phyloP scores from a whole-genome alignment of 2,888 invertebrate species.

The Athalia rosae region DNA sequence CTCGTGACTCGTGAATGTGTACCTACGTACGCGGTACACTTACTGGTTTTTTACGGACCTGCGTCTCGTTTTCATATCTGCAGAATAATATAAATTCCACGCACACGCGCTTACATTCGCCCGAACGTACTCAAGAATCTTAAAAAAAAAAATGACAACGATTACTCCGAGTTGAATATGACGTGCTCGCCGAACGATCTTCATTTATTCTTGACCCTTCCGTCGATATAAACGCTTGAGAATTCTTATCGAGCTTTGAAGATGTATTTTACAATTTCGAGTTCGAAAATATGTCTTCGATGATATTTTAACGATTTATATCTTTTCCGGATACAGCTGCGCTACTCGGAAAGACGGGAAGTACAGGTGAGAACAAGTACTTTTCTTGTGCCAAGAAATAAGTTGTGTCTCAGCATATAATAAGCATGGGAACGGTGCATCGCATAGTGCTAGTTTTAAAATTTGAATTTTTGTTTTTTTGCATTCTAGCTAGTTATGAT shows the following conservation, averaged over 20 bases:
- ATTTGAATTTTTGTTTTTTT: constrained; percentile 6
- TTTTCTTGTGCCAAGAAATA: constrained; percentile 30
- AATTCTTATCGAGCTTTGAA: background rate
- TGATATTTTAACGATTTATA: constrained; percentile 55
- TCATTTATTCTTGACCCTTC: background rate
- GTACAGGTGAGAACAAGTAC: constrained; percentile 70
- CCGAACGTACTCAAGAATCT: background rate
- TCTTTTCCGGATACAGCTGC: constrained; percentile 66
- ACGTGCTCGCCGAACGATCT: background rate
- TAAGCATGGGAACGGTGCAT: constrained; percentile 41
- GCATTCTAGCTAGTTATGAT: constrained; percentile 32
- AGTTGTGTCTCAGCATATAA: constrained; percentile 5
- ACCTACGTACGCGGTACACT: background rate
- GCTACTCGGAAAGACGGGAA: constrained; percentile 73
- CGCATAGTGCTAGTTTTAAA: background rate
- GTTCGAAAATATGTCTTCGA: background rate
- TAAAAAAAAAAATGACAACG: background rate
- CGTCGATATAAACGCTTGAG: too few relatives aligned
- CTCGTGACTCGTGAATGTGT: background rate
- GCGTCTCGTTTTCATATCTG: background rate
- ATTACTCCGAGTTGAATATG: background rate
- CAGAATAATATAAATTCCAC: constrained; percentile 11
- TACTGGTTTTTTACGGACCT: constrained; percentile 13
- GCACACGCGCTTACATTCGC: background rate
- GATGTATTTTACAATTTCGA: background rate